Base-by-base conservation (phyloP, 2,888 invertebrate species). In the Neria commutata region DNA sequence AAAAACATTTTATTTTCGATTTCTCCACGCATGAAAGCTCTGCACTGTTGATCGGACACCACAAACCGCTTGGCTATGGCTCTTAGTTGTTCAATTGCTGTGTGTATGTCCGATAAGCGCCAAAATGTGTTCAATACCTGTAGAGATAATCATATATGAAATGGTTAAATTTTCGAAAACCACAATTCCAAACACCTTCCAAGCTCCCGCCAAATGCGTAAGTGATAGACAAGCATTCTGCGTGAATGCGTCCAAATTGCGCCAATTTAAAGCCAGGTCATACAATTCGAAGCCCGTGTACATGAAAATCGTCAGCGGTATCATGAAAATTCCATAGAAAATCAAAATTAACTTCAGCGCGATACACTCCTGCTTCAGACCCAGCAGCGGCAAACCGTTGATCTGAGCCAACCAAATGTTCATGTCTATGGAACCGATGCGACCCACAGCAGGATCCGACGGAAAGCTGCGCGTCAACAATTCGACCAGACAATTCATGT, bases 91-190 rank as follows among this genome's bases (percentile, higher is more conserved):
- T 5, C 3, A 0, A 73, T 45, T 10, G 73, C 61, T 0, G 48
- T 14, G 26, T 59, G 57, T 0, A 72, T 58, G 1, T 51, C 58
- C 1, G 8, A 60, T 6, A 66, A 70, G 23, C 66, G 62, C 48
- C 67, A 67, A n/a, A 33, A 66, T 3, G 61, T 61, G 24, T 72
- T 73, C 1, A 62, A 8, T 6, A 67, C 33, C 72, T 72, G 17
- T 16, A 46, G 16, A 17, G 21, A 34, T 10, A 24, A 29, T n/a
- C n/a, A n/a, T n/a, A n/a, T n/a, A n/a, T n/a, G n/a, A n/a, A n/a
- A n/a, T n/a, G n/a, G n/a, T n/a, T n/a, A n/a, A n/a, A n/a, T n/a
- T n/a, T n/a, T n/a, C n/a, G n/a, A n/a, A n/a, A n/a, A n/a, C n/a
- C n/a, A 19, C 47, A 48, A 40, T 55, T 47, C 19, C 24, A n/a